Base-by-base conservation (phyloP, 2,797 vertebrate genomes). In the Gila robusta region DNA sequence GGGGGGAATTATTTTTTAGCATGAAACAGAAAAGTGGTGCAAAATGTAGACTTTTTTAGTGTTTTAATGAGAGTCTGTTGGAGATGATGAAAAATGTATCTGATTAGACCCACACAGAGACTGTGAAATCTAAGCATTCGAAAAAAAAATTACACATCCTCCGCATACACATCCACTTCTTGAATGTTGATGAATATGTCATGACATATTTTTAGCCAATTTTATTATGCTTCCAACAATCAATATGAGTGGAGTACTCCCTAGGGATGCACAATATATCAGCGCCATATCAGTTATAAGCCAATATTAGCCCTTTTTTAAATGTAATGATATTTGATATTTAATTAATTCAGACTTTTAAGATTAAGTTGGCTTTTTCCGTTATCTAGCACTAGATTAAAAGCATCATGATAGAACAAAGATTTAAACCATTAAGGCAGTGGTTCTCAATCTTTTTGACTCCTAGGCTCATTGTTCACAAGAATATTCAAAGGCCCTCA, bases 221-320 rank as follows among this genome's bases (percentile, higher is more conserved):
- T 76, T 67, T 49, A 66, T 76, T 64, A 66, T 26, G 44, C 35
- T 77, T 39, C 76, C 32, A 67, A n/a, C 21, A 66, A 83, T 76
- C 72, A 32, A 59, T 47, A 32, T 23, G 26, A 35, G 37, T 10
- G 52, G 5, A 79, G 54, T 26, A 3, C 77, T 78, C 32, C 32
- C 32, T 37, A 77, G 21, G 52, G 52, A 77, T 56, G 74, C 1
- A 2, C 32, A 56, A 56, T 77, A 35, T 76, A 35, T 54, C 19
- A 54, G 28, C 5, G 23, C 19, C 74, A n/a, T 39, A 12, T 19
- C 28, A 11, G 62, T 4, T 35, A 56, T 16, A 39, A 37, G 6
- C 21, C 49, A 77, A n/a, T 56, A 56, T n/a, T 56, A 77, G 49
- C 32, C 23, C 19, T 11, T 54, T 56, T 77, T 77, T 16, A 56